Evolutionary conservation across 1,140 invertebrate genomes (phyloP).

Genomic region (Marisa cornuarietis): DNA sequence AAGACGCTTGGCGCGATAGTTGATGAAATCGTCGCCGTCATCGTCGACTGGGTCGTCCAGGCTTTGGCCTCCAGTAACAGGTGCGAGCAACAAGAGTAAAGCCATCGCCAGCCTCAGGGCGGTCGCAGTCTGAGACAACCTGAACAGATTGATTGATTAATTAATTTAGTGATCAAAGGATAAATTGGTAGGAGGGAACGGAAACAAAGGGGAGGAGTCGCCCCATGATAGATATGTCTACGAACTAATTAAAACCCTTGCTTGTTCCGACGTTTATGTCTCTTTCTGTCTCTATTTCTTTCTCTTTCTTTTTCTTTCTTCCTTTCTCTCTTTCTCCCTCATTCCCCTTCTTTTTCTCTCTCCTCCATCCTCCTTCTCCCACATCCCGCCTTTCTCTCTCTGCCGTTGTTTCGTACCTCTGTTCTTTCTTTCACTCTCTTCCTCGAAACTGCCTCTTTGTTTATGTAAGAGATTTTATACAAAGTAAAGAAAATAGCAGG

Average conservation of each 20-base stretch:
- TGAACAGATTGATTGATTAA: not conserved
- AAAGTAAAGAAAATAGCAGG: not conserved
- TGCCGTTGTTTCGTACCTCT: not conserved
- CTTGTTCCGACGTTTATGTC: not conserved
- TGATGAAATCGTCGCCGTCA: not conserved
- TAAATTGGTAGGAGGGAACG: not conserved
- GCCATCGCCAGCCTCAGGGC: not conserved
- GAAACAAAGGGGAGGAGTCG: not conserved
- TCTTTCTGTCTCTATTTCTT: not conserved
- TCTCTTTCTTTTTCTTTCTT: not conserved
- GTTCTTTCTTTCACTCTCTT: no score
- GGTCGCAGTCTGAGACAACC: not conserved
- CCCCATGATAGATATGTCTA: not conserved
- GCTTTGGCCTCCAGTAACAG: not conserved
- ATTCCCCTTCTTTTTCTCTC: no score
- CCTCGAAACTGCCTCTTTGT: not conserved
- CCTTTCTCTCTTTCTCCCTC: no score
- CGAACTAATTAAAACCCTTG: not conserved
- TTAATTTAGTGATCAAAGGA: not conserved
- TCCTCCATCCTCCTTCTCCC: not conserved
- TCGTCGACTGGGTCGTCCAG: not conserved
- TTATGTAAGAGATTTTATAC: not conserved
- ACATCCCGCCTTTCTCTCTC: no score
- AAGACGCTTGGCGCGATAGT: slow-evolving; percentile 2
- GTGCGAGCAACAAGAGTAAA: not conserved